Base-by-base conservation (phyloP, 2,888 invertebrate genomes). In the Eledona agricola region DNA sequence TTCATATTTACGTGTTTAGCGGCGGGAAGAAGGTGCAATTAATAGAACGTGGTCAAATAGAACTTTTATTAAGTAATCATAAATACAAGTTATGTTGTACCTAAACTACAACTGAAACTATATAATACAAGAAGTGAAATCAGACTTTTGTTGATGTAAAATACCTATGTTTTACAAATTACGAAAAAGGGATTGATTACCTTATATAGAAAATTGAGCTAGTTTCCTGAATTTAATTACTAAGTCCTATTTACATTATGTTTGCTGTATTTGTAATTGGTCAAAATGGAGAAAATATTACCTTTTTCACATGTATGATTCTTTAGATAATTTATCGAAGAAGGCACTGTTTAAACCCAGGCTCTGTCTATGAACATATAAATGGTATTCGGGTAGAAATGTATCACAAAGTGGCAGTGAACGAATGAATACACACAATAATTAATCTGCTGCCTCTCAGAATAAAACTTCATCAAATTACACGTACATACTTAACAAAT, bases 381-480 rank as follows among this genome's bases (percentile, higher is more conserved):
- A 66, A 62, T 64, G 64, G 62, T 67, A 58, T 64, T 65, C 58
- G 64, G 67, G 64, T 65, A 71, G 67, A 66, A 58, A 42, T 64
- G 63, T 73, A 73, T 73, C 73, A 73, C 73, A 73, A 69, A 68
- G 60, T 69, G 70, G 72, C 69, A 70, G 69, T 70, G 66, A 64
- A 47, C 26, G 19, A 23, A 29, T 35, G 49, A 43, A 46, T 29
- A 47, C 29, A 47, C 43, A 25, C 43, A 51, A 51, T 49, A 35
- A 34, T 9, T 31, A 25, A 25, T 32, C 20, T 50, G 26, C 34
- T 38, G 47, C 34, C 40, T 49, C 7, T 31, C 28, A 54, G 50
- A 12, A 35, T 11, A 34, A 23, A 40, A 31, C 29, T 11, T 37
- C 25, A 7, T 7, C 11, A 10, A 47, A 28, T 37, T 16, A 38